Evolutionary conservation across 1,140 invertebrate species (phyloP).

Genomic region (Ceratina australensis): DNA sequence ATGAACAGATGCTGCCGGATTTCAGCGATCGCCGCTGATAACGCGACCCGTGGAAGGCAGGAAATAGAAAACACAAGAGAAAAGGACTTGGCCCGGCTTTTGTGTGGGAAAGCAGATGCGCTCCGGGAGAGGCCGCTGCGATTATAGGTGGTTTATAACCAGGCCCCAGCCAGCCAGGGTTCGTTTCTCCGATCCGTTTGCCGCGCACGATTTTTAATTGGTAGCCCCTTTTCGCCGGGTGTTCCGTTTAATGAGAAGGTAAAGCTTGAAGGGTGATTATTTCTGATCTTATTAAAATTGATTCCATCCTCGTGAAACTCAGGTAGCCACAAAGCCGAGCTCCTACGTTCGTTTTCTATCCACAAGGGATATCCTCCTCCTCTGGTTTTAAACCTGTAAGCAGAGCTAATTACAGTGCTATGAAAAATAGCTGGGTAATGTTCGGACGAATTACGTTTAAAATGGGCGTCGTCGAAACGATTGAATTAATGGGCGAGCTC

Average conservation of each 20-base stretch:
- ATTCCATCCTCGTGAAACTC: neutral
- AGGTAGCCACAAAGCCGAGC: neutral
- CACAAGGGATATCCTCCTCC: no score
- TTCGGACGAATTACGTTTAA: neutral
- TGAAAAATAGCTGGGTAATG: neutral
- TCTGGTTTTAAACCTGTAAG: slow-evolving; percentile 1
- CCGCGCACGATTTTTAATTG: slow-evolving; percentile 18
- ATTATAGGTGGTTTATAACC: slow-evolving; percentile 6
- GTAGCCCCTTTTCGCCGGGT: neutral
- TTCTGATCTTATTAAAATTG: neutral
- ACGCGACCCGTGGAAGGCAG: slow-evolving; percentile 6
- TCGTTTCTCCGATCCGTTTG: neutral
- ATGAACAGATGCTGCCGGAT: slow-evolving; percentile 48
- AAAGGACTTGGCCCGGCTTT: slow-evolving; percentile 5
- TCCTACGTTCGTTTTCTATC: neutral
- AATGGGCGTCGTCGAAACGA: neutral
- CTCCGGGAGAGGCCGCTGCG: neutral
- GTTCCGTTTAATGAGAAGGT: neutral
- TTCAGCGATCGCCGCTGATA: slow-evolving; percentile 47
- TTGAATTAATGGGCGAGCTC: slow-evolving; percentile 17
- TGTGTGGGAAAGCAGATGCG: slow-evolving; percentile 43
- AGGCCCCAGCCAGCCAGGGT: neutral
- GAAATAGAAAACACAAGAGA: slow-evolving; percentile 42
- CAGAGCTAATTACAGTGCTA: no score
- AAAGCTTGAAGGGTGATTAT: neutral